Evolutionary conservation across 2,113 vertebrate genomes (phyloP), one percentile per base, ranked within the genome.

Genomic region (Paramisgurnus dabryanus): DNA sequence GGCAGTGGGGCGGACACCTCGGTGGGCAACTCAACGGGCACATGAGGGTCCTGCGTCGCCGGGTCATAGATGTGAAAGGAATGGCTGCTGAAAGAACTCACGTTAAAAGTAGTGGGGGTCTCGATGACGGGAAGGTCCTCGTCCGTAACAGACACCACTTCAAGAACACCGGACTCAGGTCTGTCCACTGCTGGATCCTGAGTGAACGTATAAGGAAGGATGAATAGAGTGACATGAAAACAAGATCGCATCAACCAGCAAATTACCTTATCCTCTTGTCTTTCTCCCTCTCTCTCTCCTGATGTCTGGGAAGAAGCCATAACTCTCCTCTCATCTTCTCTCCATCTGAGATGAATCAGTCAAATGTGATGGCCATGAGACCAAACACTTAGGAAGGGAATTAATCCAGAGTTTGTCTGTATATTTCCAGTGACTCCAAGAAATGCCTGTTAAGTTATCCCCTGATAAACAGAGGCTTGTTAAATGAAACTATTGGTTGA

Each of bases 111-210:
- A 1, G 65, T 81, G 13, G 82, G 82, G 17, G 82, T 85, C 41
- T 82, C 81, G 7, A 85, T 22, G 1, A 58, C 74, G 4, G 82
- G 84, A 22, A 87, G 83, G 4, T 88, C 87, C 43, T 87, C 83
- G 7, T 86, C 81, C 2, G 80, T 87, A 10, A 78, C 67, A 1
- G 86, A 85, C 55, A 82, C 80, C 68, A 77, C 76, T 71, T 87
- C 81, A 34, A 77, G 76, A 27, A 57, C 78, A 2, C 69, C 80
- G 43, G 66, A 82, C 58, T 78, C 74, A 13, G 66, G 17, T 7
- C 67, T 60, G 49, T 80, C 79, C 11, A 81, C 49, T 11, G 27
- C 49, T 45, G 64, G 7, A 15, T 18, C 72, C 53, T 75, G 67
- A 45, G 50, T 49, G 43, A 18, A 4, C 7, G 11, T 34, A 47